Evolutionary conservation across 2,113 vertebrate species (phyloP), one percentile per base, ranked within the genome.

Genomic region (Oreochromis spilurus): DNA sequence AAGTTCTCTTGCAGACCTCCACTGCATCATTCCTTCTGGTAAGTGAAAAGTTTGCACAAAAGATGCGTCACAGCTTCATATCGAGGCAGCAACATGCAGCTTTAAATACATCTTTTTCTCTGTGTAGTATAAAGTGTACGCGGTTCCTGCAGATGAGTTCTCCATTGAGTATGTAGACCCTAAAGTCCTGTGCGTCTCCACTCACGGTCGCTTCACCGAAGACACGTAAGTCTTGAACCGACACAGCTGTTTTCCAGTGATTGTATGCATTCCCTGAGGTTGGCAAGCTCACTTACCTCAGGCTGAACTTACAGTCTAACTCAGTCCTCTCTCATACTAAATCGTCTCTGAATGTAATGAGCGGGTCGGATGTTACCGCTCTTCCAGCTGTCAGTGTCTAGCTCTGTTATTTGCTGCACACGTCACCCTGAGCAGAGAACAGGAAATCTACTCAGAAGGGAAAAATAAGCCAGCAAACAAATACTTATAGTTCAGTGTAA

Each of bases 111-210:
- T 9, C 2, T 24, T 4, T 87, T 43, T 91, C n/a, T 81, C 36
- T 72, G 90, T 87, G 82, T 91, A 99, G 98, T 95, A 98, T 91
- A 98, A 97, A 87, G 84, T 98, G 78, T 98, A 97, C 65, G 91
- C 97, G 31, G 91, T 99, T 81, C 96, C 98, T 43, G 81, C 85
- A 13, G 96, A 97, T 54, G 96, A 97, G 81, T 99, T 98, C 95
- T 97, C 97, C 65, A 80, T 94, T 54, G 97, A 97, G 21, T 97
- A 98, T 1, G 91, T 98, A 53, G 92, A 96, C 10, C 98, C 98
- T 53, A 95, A 97, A 87, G 93, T 97, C 13, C 94, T 96, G 54
- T 99, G 98, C 84, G 93, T 98, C 84, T 98, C 98, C 79, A 92
- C 93, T 88, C 97, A 98, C 17, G 94, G 95, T 4, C 96, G 57